Conservation (phyloP, 2,113 vertebrate species). For the Anarhynchus alexandrinus region DNA sequence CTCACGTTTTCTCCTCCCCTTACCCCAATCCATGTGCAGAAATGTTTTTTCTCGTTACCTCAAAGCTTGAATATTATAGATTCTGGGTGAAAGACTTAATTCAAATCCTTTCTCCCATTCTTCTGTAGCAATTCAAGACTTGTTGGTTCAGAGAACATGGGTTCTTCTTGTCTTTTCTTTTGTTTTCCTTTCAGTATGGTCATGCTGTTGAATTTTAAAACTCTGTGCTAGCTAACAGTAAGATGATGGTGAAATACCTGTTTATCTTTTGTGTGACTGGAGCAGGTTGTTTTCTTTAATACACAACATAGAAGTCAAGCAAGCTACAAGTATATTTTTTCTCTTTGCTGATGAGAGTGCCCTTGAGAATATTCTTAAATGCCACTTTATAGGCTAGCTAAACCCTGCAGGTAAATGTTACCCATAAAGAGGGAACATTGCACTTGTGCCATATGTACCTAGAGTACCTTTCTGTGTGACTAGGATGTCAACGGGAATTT, state of each 20-base stretch:
- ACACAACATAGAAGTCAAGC: background rate
- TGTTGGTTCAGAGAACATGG: conserved; percentile 34
- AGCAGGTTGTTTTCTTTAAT: conserved; percentile 7
- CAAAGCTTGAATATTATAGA: conserved; percentile 43
- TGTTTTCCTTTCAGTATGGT: background rate
- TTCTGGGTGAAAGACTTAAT: conserved; percentile 59
- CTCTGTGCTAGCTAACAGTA: background rate
- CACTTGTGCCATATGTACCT: background rate
- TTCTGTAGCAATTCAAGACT: conserved; percentile 44
- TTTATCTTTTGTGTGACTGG: conserved; percentile 6
- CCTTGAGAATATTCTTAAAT: background rate
- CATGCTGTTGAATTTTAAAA: conserved; percentile 17
- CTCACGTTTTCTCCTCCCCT: background rate
- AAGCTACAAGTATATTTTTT: background rate
- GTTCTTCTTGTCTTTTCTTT: background rate
- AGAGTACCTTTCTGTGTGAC: conserved; percentile 18
- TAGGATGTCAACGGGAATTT: background rate
- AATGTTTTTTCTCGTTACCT: conserved; percentile 46
- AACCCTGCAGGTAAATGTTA: background rate
- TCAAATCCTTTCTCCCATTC: conserved; percentile 48
- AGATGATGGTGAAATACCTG: background rate
- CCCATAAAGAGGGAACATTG: background rate
- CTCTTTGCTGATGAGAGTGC: background rate
- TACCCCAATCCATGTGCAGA: conserved; percentile 4
- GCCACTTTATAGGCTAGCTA: background rate